Conservation (phyloP, 2,797 vertebrate genomes). For the Xenentodon cancila region DNA sequence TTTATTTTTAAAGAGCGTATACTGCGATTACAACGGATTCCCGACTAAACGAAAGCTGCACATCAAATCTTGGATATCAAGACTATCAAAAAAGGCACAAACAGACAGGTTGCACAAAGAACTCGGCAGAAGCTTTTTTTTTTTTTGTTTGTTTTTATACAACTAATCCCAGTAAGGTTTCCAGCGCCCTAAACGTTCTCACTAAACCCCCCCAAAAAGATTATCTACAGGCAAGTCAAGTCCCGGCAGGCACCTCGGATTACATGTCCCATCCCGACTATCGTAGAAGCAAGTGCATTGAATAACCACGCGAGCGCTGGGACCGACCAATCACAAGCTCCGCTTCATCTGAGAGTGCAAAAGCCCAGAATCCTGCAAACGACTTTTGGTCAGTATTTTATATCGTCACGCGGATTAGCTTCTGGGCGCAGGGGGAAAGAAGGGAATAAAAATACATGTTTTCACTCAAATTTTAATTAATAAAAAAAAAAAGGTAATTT, state of each 20-base stretch:
- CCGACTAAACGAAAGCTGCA: slow-evolving; percentile 82
- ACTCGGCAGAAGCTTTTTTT: slow-evolving; percentile 79
- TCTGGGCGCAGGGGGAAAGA: too few relatives aligned
- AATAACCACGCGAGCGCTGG: slow-evolving; percentile 2
- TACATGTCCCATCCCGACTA: slow-evolving; percentile 48
- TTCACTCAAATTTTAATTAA: too few relatives aligned
- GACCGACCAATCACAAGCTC: not conserved
- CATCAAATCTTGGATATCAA: slow-evolving; percentile 81
- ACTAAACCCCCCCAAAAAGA: slow-evolving; percentile 19
- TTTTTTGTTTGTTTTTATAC: slow-evolving; percentile 74
- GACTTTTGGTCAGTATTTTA: too few relatives aligned
- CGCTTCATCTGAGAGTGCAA: too few relatives aligned
- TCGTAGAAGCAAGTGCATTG: slow-evolving; percentile 51
- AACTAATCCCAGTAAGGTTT: slow-evolving; percentile 71
- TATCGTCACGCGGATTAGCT: too few relatives aligned
- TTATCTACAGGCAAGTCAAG: slow-evolving; percentile 68
- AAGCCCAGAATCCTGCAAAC: too few relatives aligned
- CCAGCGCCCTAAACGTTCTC: slow-evolving; percentile 63
- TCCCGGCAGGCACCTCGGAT: slow-evolving; percentile 71
- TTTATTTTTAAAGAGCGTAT: slow-evolving; percentile 75
- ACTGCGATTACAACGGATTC: slow-evolving; percentile 78
- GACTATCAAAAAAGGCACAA: slow-evolving; percentile 85
- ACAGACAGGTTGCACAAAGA: slow-evolving; percentile 83
- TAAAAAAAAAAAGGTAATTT: too few relatives aligned
- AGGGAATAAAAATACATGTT: too few relatives aligned